Evolutionary conservation across 2,113 vertebrate genomes (phyloP).

Genomic region (Ciconia maguari): DNA sequence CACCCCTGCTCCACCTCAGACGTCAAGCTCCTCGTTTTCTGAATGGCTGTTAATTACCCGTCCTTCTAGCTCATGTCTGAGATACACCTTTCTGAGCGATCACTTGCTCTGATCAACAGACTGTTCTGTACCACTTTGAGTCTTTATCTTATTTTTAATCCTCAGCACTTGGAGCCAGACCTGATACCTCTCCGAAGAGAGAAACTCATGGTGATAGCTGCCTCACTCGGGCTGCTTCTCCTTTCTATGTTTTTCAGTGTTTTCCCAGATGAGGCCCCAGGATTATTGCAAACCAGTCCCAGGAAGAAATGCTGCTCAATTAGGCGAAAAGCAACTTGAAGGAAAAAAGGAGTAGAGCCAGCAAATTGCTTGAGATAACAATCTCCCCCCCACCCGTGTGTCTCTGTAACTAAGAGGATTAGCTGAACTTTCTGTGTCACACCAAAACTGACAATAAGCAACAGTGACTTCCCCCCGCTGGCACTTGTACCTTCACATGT

Average conservation of each 20-base stretch:
- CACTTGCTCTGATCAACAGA: background rate
- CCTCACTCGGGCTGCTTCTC: background rate
- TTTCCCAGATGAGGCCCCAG: conserved; percentile 68
- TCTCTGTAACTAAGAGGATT: conserved; percentile 76
- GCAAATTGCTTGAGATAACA: conserved; percentile 72
- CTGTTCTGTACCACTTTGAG: background rate
- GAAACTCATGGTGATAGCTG: background rate
- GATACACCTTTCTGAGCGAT: background rate
- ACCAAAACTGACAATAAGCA: conserved; percentile 74
- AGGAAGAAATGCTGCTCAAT: conserved; percentile 72
- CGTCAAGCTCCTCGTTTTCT: background rate
- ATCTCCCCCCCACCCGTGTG: conserved; percentile 63
- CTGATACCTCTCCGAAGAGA: background rate
- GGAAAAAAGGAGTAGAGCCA: conserved; percentile 66
- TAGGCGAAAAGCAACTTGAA: conserved; percentile 72
- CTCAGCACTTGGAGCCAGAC: background rate
- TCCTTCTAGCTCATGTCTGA: background rate
- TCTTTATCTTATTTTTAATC: background rate
- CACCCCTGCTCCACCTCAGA: background rate
- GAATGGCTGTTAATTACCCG: background rate
- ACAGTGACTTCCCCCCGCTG: conserved; percentile 65
- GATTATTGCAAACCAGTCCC: conserved; percentile 68
- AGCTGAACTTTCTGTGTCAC: conserved; percentile 72
- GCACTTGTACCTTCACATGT: conserved; percentile 68
- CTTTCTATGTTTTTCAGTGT: conserved; percentile 36